A percentile compares a stretch with the other conserved stretches of the same genome.
Evolutionary conservation across 1,140 invertebrate species (phyloP).

Genomic region (Melipona quadrifasciata): DNA sequence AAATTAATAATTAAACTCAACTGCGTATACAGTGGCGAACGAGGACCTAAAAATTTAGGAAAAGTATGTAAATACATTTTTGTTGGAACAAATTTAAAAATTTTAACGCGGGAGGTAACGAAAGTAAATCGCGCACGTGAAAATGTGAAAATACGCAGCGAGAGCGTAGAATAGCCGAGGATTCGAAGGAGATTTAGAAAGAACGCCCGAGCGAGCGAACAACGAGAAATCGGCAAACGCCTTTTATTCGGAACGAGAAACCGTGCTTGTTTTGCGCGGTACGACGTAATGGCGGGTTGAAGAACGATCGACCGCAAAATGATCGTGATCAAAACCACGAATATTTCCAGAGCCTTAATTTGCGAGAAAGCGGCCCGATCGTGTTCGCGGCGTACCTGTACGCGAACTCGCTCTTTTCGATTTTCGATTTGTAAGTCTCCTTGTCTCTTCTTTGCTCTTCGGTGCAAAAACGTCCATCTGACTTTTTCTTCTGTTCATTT

Average conservation of each 20-base stretch:
- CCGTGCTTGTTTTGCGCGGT: neutral
- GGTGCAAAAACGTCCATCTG: too few relatives aligned
- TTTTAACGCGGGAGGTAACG: too few relatives aligned
- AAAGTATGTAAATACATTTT: too few relatives aligned
- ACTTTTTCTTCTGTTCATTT: too few relatives aligned
- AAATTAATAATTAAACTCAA: too few relatives aligned
- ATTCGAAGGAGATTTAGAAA: neutral
- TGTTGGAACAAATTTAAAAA: too few relatives aligned
- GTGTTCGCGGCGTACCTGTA: neutral
- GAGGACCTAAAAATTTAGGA: too few relatives aligned
- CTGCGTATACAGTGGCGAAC: too few relatives aligned
- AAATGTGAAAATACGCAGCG: neutral
- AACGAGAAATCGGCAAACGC: neutral
- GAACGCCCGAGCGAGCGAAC: neutral
- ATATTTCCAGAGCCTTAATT: conserved; percentile 31
- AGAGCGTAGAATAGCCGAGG: neutral
- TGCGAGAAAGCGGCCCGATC: conserved; percentile 18
- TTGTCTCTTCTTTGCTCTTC: neutral
- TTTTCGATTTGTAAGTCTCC: neutral
- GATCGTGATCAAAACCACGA: conserved; percentile 13
- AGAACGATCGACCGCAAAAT: neutral
- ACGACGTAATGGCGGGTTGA: conserved; percentile 13
- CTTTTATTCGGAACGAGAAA: conserved; percentile 1
- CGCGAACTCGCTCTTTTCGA: neutral
- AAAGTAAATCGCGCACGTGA: neutral